These are phyloP conservation scores for Apoda limacodes DNA, from an alignment of 2,888 invertebrate genomes.

Conservation along the genomic window DNA sequence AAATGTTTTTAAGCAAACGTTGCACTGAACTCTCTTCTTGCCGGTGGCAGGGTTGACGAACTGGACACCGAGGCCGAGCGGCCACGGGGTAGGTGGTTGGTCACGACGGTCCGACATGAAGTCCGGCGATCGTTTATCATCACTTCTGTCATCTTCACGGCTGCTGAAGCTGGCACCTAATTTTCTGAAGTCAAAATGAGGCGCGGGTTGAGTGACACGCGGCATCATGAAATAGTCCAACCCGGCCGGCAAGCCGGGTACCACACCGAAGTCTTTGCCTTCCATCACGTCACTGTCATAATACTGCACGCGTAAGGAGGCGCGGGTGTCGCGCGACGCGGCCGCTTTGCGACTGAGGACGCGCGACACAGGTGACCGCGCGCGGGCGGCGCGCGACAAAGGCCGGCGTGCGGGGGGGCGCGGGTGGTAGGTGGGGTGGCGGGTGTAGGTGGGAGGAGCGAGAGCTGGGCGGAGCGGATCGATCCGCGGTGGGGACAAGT, in stretches of 20 bases:
- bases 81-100: constrained; percentile 74
- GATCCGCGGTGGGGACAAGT: constrained; percentile 66
- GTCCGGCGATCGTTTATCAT: constrained; percentile 52
- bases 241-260: constrained; percentile 59
- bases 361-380: constrained; percentile 70
- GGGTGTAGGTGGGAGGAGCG: constrained; percentile 59
- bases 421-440: constrained; percentile 31
- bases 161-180: constrained; percentile 74
- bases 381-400: constrained; percentile 58
- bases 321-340: constrained; percentile 72
- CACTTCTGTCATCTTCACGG: constrained; percentile 55
- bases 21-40: constrained; percentile 97
- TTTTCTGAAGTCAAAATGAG: constrained; percentile 89
- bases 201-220: constrained; percentile 83
- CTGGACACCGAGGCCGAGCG: constrained; percentile 85
- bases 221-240: constrained; percentile 67
- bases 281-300: constrained; percentile 67
- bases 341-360: constrained; percentile 68
- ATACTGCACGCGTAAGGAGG: constrained; percentile 44
- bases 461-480: constrained; percentile 66
- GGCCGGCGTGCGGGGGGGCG: constrained; percentile 40
- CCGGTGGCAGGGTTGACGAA: constrained; percentile 92
- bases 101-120: constrained; percentile 50
- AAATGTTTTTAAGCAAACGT: constrained; percentile 97
- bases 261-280: constrained; percentile 60